These are phyloP conservation scores for Phenganax subtilis DNA, from an alignment of 92 coral and sea anemone genomes.

Conservation along the genomic window DNA sequence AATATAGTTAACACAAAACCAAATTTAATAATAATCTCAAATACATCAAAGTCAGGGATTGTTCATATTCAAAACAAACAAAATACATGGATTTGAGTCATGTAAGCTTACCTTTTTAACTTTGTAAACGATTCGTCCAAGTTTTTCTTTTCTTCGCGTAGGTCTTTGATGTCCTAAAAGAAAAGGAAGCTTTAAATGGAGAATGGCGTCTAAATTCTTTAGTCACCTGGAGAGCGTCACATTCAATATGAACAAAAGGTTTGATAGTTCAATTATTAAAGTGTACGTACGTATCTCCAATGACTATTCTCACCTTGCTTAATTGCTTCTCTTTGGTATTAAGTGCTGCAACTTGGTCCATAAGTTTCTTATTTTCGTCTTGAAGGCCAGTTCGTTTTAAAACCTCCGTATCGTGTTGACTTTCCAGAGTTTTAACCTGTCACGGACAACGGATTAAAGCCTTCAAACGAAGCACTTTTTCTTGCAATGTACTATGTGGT, in stretches of 20 bases:
- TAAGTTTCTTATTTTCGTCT: constrained; percentile 66
- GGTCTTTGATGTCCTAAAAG: constrained; percentile 72
- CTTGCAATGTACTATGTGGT: no score
- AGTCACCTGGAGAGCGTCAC: no score
- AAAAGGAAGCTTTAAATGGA: background rate
- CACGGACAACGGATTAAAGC: background rate
- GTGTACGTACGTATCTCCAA: background rate
- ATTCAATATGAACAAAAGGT: background rate
- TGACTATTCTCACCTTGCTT: constrained; percentile 59
- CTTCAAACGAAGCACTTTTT: no score
- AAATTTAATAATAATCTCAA: background rate
- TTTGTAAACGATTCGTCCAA: constrained; percentile 88
- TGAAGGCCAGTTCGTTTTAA: constrained; percentile 74
- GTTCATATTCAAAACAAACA: no score
- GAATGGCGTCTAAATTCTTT: no score
- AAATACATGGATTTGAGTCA: no score
- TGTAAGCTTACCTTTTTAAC: constrained; percentile 65
- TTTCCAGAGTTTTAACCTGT: constrained; percentile 61
- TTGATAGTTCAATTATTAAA: background rate
- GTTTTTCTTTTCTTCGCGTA: constrained; percentile 75
- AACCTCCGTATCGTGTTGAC: constrained; percentile 66
- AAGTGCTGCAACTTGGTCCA: constrained; percentile 63
- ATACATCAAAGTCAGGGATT: background rate
- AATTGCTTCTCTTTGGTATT: constrained; percentile 79
- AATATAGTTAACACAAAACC: background rate